Base-by-base conservation (phyloP, 2,113 vertebrate genomes). In the Pungitius pungitius region DNA sequence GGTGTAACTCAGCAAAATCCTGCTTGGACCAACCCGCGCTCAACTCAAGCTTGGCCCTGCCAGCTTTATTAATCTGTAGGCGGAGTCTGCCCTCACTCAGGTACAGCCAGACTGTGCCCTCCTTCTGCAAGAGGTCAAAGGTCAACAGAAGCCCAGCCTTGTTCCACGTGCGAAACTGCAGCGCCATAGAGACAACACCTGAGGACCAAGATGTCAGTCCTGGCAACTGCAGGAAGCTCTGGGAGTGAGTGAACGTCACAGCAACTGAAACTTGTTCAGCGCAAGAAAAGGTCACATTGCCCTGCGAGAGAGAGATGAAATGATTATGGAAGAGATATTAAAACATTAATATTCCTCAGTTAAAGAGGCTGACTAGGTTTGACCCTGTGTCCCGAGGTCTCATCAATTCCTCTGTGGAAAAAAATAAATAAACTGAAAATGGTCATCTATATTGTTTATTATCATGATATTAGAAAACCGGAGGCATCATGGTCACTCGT, bases 121-220 rank as follows among this genome's bases (percentile, higher is more conserved):
- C 90, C 72, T 90, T 73, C n/a, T 88, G 81, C 0, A 87, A 91
- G 5, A 96, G 89, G 87, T 94, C 94, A 74, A 86, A 94, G 82
- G 93, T 95, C 58, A 98, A 81, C 0, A 99, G 89, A 59, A 97
- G 93, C n/a, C 97, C 97, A 0, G 85, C 94, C 54, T 91, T 93
- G 88, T 98, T 98, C 97, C 97, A 99, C 0, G 96, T 99, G 51
- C 96, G 93, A 88, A 99, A 97, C 61, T 99, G 94, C 84, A 99
- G 95, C 42, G 77, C 87, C 51, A 95, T 75, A 3, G 88, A 86
- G 55, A 95, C 40, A 0, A 70, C 9, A 59, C 66, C 84, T 0
- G 79, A 82, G 1, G 72, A 75, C 87, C 81, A 69, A 2, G 77
- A 42, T 56, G 85, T 35, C 40, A 72, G 74, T 15, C 88, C 93